Percentiles rank a stretch among this genome's conserved stretches.
phyloP scores from a whole-genome alignment of 2,797 vertebrate species.

The Meriones psammophilus region DNA sequence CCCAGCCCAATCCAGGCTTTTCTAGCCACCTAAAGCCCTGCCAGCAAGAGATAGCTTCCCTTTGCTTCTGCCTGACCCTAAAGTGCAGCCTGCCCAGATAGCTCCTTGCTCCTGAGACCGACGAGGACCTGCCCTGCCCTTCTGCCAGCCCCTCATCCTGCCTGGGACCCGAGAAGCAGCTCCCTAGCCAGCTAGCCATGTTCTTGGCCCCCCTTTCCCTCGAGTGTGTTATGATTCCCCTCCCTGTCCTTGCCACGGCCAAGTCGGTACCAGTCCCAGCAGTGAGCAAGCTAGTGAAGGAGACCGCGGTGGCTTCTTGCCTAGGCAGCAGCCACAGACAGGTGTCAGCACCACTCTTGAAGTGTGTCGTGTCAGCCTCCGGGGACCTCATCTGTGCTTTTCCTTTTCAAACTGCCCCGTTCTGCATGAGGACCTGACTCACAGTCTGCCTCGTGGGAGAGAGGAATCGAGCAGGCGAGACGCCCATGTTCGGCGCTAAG shows the following conservation, averaged over 20 bases:
- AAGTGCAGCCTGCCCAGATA: neutral
- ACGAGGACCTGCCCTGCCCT: neutral
- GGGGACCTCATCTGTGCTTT: neutral
- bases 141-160: fast-evolving
- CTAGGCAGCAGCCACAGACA: neutral
- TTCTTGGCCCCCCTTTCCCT: neutral
- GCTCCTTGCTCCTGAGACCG: neutral
- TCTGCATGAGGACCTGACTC: neutral
- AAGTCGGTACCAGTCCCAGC: neutral
- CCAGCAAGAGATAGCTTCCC: neutral
- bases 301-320: neutral
- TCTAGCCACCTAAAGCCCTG: neutral
- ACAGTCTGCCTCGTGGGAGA: neutral
- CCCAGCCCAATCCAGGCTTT: neutral
- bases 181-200: neutral
- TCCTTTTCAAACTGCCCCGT: neutral
- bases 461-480: neutral
- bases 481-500: neutral
- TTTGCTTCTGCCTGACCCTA: neutral
- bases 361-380: neutral
- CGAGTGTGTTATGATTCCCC: no score
- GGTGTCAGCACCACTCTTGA: neutral
- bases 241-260: neutral
- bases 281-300: neutral
- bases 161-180: neutral